Base-by-base conservation (phyloP, 2,113 vertebrate genomes). In the Chauna torquata region DNA sequence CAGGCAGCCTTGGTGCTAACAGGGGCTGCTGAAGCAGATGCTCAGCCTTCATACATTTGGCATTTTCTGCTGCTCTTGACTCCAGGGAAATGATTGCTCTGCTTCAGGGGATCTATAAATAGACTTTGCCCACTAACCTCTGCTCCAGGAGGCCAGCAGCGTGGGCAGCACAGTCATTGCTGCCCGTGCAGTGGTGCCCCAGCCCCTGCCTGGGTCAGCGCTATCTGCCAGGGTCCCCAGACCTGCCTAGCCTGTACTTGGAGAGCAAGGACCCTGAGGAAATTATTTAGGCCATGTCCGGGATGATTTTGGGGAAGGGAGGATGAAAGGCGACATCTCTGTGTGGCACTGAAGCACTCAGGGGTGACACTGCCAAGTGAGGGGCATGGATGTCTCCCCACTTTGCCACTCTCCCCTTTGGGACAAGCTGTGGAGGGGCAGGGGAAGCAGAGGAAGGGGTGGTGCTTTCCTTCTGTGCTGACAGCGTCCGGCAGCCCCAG, bases 51-150 rank as follows among this genome's bases (percentile, higher is more conserved):
- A 58, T 34, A 36, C 3, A 0, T 91, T 34, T 91, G 92, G 89
- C 92, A 62, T 94, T 94, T 97, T 82, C 84, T 58, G 69, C 45
- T 62, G 77, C 90, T 94, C 59, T 49, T 22, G 8, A 15, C 94
- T 95, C 81, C 81, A 40, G 78, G 92, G 96, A 74, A 57, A 78
- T 75, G 84, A 93, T 28, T 89, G 84, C 81, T 96, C 17, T 91
- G 87, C 95, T 89, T 20, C 0, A 52, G 74, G 90, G 94, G 87
- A 38, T 62, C 95, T 91, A 89, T 94, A 93, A 93, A 96, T 91
- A 96, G 84, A 3, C 45, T 4, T 71, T 92, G 92, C 95, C 95
- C 77, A 81, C 64, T 12, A 44, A 89, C 69, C 94, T 66, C 77
- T 0, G 0, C 89, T 88, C 58, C 76, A 4, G 30, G 82, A 47